Conservation (phyloP, 2,797 vertebrate species). For the Bradypodion ventrale region DNA sequence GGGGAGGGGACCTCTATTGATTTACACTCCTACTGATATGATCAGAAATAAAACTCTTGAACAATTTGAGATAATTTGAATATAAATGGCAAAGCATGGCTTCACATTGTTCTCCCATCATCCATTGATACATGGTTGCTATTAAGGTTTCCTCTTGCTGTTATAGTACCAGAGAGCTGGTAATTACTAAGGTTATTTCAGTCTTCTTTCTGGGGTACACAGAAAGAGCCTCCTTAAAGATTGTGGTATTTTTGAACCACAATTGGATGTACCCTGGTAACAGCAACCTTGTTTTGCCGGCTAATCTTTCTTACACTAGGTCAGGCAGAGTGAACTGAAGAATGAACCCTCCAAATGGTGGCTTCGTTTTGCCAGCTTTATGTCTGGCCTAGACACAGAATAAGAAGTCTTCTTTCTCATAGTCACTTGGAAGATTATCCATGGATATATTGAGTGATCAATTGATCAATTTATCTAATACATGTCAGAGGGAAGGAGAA, state of each 20-base stretch:
- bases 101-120: not conserved
- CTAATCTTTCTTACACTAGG: too few relatives aligned
- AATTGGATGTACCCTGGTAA: too few relatives aligned
- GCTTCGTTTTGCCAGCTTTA: too few relatives aligned
- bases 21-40: not conserved
- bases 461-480: not conserved
- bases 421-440: not conserved
- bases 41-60: not conserved
- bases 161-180: not conserved
- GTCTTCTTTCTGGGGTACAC: too few relatives aligned
- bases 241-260: too few relatives aligned
- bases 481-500: not conserved
- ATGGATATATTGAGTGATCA: too few relatives aligned
- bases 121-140: not conserved
- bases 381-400: too few relatives aligned
- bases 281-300: too few relatives aligned
- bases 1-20: not conserved
- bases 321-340: too few relatives aligned
- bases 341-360: too few relatives aligned
- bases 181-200: conserved; percentile 1
- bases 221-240: too few relatives aligned
- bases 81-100: not conserved
- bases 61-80: not conserved
- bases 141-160: not conserved
- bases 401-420: not conserved